Base-by-base conservation (phyloP, 2,797 vertebrate species). In the Sitta carolinensis region DNA sequence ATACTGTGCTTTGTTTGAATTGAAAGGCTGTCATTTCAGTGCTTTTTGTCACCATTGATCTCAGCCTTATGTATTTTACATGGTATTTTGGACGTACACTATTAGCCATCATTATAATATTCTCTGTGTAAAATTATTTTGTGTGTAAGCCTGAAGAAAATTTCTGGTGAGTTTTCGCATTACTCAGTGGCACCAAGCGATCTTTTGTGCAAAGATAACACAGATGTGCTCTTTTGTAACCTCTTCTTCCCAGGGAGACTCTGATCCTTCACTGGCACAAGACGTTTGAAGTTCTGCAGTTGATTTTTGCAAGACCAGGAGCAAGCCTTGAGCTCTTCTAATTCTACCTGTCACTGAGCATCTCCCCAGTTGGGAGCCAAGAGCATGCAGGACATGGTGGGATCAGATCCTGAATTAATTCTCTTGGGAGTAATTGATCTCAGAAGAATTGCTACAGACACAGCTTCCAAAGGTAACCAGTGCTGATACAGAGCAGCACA, bases 1-100 rank as follows among this genome's bases (percentile, higher is more conserved):
- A 94, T 82, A 59, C 62, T 62, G 38, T 48, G 67, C 54, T 91
- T 96, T 87, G 32, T 94, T 87, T 87, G 59, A 91, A 78, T n/a
- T 34, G 70, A 87, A 93, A 95, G 66, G 32, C 42, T 73, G 77
- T 88, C 67, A 93, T 89, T 91, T 95, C 84, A 36, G 29, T 38
- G 63, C 27, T 54, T 91, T 94, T 83, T 92, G 67, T 94, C 78
- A 47, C 76, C 22, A 10, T 52, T 85, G 48, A 72, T 76, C 43
- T 77, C 73, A 64, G 36, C 30, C 38, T 87, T 80, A 87, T 55
- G 52, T 89, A 59, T 91, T 92, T 92, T 77, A 88, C 51, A 21
- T 84, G 58, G 58, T 47, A 42, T 93, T 91, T 93, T 57, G 52
- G 40, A 91, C n/a, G 48, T 36, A 43, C 30, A 16, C 62, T 69